A percentile compares a stretch with the other conserved stretches of the same genome.
These are phyloP conservation scores for Callyntrura sp. DNA, from an alignment of 2,888 invertebrate species.

Conservation along the genomic window DNA sequence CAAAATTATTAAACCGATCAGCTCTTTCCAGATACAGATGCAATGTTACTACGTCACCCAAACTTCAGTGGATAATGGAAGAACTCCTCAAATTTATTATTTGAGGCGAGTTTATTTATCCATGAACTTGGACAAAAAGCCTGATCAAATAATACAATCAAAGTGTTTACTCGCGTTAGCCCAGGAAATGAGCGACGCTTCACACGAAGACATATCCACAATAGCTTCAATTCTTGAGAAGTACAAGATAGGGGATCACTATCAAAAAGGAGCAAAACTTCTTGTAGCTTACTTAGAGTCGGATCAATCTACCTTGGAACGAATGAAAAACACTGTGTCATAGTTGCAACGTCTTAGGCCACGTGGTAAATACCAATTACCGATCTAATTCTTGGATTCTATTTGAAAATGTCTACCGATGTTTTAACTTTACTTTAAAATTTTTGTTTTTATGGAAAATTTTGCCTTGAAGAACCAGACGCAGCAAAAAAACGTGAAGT, in stretches of 20 bases:
- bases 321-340: neutral
- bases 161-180: neutral
- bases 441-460: neutral
- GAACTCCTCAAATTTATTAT: neutral
- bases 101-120: neutral
- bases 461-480: neutral
- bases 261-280: neutral
- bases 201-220: neutral
- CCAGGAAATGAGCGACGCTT: neutral
- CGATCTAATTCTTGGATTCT: neutral
- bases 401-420: neutral
- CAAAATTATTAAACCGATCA: neutral
- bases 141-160: neutral
- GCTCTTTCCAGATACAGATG: slow-evolving; percentile 43
- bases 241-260: too few species aligned
- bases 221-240: neutral
- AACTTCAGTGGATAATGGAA: neutral
- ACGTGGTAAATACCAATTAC: neutral
- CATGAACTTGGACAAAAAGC: neutral
- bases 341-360: neutral
- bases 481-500: too few species aligned
- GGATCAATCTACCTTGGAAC: neutral
- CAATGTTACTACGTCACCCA: neutral
- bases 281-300: neutral
- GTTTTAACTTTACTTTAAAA: neutral